phyloP scores from a whole-genome alignment of 2,113 vertebrate species.

The Todiramphus saurophagus region DNA sequence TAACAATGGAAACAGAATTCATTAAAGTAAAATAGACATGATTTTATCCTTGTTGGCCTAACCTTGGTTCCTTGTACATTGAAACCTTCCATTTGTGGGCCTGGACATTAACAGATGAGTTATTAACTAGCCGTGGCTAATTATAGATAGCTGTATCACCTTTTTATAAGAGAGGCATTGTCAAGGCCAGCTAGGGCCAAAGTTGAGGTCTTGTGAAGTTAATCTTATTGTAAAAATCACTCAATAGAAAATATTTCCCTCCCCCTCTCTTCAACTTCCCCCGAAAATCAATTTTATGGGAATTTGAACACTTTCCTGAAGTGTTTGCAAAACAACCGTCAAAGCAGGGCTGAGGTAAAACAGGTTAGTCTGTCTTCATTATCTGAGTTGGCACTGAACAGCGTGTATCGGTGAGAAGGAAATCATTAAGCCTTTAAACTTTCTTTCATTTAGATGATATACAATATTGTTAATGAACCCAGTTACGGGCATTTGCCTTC shows the following conservation, averaged over 20 bases:
- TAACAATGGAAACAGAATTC: conserved; percentile 44
- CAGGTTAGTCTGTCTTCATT: conserved; percentile 11
- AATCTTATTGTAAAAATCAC: conserved; percentile 50
- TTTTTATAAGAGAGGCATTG: conserved; percentile 43
- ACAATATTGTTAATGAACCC: conserved; percentile 43
- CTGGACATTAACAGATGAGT: conserved; percentile 55
- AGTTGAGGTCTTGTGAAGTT: conserved; percentile 48
- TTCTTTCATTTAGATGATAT: conserved; percentile 41
- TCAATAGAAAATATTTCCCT: background rate
- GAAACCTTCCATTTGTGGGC: conserved; percentile 40
- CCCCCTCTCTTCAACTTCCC: background rate
- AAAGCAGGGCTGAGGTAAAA: conserved; percentile 22
- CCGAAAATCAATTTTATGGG: conserved; percentile 50
- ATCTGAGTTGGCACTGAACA: background rate
- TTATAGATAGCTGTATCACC: conserved; percentile 54
- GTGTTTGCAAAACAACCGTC: conserved; percentile 41
- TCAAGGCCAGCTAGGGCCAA: conserved; percentile 53
- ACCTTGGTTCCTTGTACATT: conserved; percentile 11
- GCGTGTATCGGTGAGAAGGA: background rate
- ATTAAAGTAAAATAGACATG: conserved; percentile 31
- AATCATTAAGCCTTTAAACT: conserved; percentile 44
- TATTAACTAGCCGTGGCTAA: conserved; percentile 64
- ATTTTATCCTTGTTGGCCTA: conserved; percentile 50
- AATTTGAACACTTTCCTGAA: conserved; percentile 37
- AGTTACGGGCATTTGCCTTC: conserved; percentile 11